phyloP scores from a whole-genome alignment of 2,113 vertebrate species.

The Xiphophorus hellerii region DNA sequence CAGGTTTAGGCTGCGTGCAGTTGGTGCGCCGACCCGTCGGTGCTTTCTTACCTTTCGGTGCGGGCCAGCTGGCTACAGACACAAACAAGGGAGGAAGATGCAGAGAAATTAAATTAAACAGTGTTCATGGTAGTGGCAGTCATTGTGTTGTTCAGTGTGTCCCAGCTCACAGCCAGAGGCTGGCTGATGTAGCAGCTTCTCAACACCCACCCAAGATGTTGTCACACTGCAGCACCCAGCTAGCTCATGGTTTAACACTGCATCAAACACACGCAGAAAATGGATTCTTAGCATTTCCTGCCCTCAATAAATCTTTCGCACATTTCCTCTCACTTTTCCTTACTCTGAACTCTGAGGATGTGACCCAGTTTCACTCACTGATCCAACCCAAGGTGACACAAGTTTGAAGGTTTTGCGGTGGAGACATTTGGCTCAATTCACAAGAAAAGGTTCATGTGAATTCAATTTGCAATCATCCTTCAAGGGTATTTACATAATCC shows the following conservation, averaged over 20 bases:
- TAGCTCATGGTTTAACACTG: too few species aligned
- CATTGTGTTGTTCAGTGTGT: neutral
- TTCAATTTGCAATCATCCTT: neutral
- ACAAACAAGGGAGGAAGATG: constrained; percentile 13
- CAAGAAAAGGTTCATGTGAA: neutral
- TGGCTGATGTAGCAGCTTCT: constrained; percentile 22
- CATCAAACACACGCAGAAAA: constrained; percentile 3
- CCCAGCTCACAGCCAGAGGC: neutral
- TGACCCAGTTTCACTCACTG: neutral
- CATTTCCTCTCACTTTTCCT: neutral
- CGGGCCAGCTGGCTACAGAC: constrained; percentile 71
- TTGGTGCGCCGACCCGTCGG: neutral
- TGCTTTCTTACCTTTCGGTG: constrained; percentile 70
- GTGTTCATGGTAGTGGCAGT: constrained; percentile 46
- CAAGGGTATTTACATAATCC: neutral
- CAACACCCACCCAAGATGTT: constrained; percentile 23
- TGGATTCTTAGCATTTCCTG: too few species aligned
- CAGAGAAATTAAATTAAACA: constrained; percentile 46
- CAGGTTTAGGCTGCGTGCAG: neutral
- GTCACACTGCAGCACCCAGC: constrained; percentile 42
- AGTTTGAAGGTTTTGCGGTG: neutral
- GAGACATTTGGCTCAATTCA: neutral
- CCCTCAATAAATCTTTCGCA: too few species aligned
- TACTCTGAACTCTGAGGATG: neutral
- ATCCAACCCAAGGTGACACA: neutral